Evolutionary conservation across 2,113 vertebrate genomes (phyloP).

Genomic region (Tinamus guttatus): DNA sequence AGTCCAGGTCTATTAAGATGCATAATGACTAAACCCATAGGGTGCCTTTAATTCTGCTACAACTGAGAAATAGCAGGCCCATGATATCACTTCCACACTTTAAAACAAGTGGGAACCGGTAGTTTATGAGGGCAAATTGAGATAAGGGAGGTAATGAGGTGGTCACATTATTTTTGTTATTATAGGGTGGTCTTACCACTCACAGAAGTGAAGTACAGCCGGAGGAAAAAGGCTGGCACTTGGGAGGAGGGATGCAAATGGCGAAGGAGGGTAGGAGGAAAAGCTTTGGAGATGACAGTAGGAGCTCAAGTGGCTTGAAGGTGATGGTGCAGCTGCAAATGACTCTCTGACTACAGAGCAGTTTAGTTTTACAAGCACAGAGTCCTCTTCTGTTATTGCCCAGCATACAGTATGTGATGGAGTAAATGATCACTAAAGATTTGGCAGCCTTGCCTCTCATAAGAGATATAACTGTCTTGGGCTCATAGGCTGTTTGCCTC

Average conservation of each 20-base stretch:
- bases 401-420: not conserved
- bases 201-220: not conserved
- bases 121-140: not conserved
- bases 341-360: not conserved
- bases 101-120: not conserved
- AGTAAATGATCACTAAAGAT: not conserved
- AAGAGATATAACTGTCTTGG: not conserved
- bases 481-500: not conserved
- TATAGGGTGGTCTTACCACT: not conserved
- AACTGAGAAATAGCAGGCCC: not conserved
- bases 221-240: not conserved
- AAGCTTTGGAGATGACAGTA: not conserved
- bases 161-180: not conserved
- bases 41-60: not conserved
- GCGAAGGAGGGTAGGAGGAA: not conserved
- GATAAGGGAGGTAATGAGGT: not conserved
- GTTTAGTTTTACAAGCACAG: slow-evolving; percentile 22
- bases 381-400: not conserved
- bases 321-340: not conserved
- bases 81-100: not conserved
- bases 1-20: not conserved
- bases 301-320: not conserved
- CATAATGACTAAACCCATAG: not conserved
- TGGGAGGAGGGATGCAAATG: not conserved
- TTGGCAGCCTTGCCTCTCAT: not conserved